Conservation (phyloP, 2,888 invertebrate genomes). For the Imbricaverruca yamaguchii region DNA sequence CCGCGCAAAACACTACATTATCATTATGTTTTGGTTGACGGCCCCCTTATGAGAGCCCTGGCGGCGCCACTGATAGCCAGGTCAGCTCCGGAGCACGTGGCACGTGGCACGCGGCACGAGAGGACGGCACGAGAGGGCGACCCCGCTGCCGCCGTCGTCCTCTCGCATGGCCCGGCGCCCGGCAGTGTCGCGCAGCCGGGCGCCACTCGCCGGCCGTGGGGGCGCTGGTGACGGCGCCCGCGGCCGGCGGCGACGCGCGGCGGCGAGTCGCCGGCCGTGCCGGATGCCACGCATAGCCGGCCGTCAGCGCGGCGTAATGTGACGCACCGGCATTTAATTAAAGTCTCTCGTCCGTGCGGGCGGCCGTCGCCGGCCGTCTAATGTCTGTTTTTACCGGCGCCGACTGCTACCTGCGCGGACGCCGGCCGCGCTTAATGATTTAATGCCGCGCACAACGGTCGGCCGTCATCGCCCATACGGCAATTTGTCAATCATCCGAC, state of each 20-base stretch:
- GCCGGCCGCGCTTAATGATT: conserved; percentile 2
- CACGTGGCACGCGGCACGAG: too few relatives aligned
- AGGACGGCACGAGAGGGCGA: neutral
- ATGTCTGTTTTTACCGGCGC: conserved; percentile 22
- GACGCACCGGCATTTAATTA: conserved; percentile 4
- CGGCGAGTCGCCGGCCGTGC: neutral
- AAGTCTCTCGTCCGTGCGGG: neutral
- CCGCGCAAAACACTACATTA: too few relatives aligned
- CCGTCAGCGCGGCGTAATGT: conserved; percentile 10
- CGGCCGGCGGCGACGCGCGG: neutral
- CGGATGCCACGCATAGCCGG: conserved; percentile 14
- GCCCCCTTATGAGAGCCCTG: neutral
- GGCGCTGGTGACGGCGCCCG: neutral
- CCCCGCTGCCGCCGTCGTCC: too few relatives aligned
- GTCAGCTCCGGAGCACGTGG: too few relatives aligned
- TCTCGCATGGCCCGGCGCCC: too few relatives aligned
- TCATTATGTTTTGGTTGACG: neutral
- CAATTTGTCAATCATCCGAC: conserved; percentile 11
- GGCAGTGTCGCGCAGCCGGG: too few relatives aligned
- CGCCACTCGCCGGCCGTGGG: neutral
- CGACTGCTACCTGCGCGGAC: conserved; percentile 2
- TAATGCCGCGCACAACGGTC: conserved; percentile 7
- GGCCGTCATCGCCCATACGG: conserved; percentile 13
- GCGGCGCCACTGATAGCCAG: neutral
- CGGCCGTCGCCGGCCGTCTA: neutral